A percentile compares a stretch with the other conserved stretches of the same genome.
phyloP scores from a whole-genome alignment of 1,140 invertebrate species.

The Archivesica marissinica region DNA sequence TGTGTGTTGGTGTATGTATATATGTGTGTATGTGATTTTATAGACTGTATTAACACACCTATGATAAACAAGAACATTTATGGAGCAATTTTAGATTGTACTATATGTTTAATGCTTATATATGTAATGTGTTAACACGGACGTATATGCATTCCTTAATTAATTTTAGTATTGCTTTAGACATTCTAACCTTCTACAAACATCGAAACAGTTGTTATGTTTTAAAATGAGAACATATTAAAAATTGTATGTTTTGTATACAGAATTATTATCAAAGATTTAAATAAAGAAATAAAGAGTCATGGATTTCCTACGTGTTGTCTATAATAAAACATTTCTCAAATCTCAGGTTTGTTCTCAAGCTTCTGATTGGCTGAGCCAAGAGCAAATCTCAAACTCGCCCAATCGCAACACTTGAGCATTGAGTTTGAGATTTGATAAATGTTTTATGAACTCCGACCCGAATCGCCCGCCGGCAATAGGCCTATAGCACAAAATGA shows the following conservation, averaged over 20 bases:
- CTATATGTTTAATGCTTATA: background rate
- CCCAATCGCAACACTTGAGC: background rate
- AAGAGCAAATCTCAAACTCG: background rate
- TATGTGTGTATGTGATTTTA: background rate
- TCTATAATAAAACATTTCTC: background rate
- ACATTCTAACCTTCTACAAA: background rate
- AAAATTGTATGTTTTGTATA: conserved; percentile 23
- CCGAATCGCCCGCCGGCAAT: too few species aligned
- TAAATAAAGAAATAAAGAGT: conserved; percentile 34
- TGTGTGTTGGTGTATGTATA: background rate
- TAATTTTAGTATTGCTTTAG: background rate
- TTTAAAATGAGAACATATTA: background rate
- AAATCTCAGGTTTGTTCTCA: too few species aligned
- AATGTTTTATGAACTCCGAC: too few species aligned
- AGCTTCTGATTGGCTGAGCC: too few species aligned
- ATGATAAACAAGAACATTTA: too few species aligned
- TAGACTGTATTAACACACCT: background rate
- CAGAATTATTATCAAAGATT: conserved; percentile 38
- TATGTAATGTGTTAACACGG: background rate
- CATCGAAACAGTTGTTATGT: background rate
- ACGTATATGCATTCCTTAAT: background rate
- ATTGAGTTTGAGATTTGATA: background rate
- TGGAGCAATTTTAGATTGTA: too few species aligned
- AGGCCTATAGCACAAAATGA: background rate
- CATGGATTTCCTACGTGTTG: background rate